Base-by-base conservation (phyloP, 2,113 vertebrate genomes). In the Phrynocephalus versicolor region DNA sequence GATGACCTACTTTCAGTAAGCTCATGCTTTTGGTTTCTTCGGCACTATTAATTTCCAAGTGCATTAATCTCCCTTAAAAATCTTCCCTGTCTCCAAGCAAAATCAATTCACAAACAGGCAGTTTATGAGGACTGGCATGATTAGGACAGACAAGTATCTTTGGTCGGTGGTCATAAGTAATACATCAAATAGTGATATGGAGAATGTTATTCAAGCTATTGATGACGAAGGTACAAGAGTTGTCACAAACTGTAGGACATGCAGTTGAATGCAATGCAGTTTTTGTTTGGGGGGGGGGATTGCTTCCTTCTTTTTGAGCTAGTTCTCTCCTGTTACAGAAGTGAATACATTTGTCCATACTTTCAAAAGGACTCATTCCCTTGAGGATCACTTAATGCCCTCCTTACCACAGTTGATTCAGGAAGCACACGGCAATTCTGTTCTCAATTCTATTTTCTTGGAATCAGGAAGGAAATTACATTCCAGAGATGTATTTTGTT, bases 1-100 rank as follows among this genome's bases (percentile, higher is more conserved):
- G 4, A 79, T 90, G 88, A 90, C 89, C 88, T 88, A 90, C 78
- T 91, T 90, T 89, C 82, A 69, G 86, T 51, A 92, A 80, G 65
- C 70, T 75, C 70, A 79, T 58, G 23, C 35, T 33, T 85, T 86
- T 82, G 69, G 25, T 64, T 60, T 64, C 35, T 78, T 82, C 30
- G 71, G 82, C 79, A 87, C 72, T 79, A 70, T 87, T 79, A 82
- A 73, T 88, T 86, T 74, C 67, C 33, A 37, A 72, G 10, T 67
- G 88, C 41, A 67, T 81, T 87, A 82, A 62, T 90, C 58, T 82
- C 7, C 27, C 69, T 77, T 67, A 79, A 85, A 12, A 55, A 69
- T n/a, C 81, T 83, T 93, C 88, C 57, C 62, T 45, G 0, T 74
- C 41, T 30, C 57, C 45, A 85, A 16, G 12, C 37, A 86, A n/a